phyloP scores from a whole-genome alignment of 2,113 vertebrate species.

The Psilopogon haemacephalus region DNA sequence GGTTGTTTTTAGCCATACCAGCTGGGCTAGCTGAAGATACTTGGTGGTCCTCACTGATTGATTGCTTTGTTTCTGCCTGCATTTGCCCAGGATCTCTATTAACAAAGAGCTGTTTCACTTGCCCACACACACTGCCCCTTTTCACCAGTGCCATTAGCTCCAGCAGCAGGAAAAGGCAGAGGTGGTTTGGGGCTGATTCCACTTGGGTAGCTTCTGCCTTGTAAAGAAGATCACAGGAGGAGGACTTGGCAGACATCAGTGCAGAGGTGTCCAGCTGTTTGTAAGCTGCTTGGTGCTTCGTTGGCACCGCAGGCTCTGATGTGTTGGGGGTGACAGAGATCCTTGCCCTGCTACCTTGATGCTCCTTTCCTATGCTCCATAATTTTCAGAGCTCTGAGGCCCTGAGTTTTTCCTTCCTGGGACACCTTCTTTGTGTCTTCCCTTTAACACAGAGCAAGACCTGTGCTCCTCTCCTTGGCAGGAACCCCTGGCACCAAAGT shows the following conservation, averaged over 20 bases:
- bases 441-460: not conserved
- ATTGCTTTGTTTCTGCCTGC: not conserved
- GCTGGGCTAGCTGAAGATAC: not conserved
- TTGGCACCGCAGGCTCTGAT: not conserved
- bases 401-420: not conserved
- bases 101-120: not conserved
- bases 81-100: not conserved
- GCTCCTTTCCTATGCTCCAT: not conserved
- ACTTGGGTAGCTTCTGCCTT: not conserved
- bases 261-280: not conserved
- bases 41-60: not conserved
- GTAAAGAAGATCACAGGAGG: not conserved
- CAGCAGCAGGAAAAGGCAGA: not conserved
- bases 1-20: not conserved
- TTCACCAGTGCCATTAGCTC: not conserved
- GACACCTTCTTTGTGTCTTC: not conserved
- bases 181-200: not conserved
- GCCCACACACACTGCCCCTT: not conserved
- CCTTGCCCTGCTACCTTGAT: not conserved
- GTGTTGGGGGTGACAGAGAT: not conserved
- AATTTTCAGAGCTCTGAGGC: not conserved
- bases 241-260: not conserved
- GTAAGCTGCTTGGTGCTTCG: not conserved
- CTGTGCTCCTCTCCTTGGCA: not conserved
- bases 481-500: not conserved